phyloP scores from a whole-genome alignment of 2,888 invertebrate species.

The Leucoptera coffeella region DNA sequence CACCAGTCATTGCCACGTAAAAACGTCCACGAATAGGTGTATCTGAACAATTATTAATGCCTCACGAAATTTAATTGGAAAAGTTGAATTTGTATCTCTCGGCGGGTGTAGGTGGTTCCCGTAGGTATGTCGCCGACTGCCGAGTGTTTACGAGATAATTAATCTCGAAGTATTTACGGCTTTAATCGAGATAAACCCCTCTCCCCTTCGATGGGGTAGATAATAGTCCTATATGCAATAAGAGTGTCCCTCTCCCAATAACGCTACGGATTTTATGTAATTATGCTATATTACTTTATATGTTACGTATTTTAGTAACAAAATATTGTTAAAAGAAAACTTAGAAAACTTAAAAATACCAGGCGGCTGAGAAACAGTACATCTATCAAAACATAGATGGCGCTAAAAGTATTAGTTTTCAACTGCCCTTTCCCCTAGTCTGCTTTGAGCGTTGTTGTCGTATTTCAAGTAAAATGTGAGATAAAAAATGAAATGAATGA shows the following conservation, averaged over 20 bases:
- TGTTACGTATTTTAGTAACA: no score
- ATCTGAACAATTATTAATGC: conserved; percentile 57
- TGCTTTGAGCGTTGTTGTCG: no score
- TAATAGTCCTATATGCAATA: conserved; percentile 31
- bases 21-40: conserved; percentile 57
- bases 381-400: conserved; percentile 39
- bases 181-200: conserved; percentile 38
- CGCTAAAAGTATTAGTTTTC: conserved; percentile 21
- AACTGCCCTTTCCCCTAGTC: no score
- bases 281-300: no score
- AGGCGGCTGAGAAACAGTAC: no score
- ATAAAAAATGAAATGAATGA: no score
- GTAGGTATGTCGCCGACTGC: conserved; percentile 14
- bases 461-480: no score
- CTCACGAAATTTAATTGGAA: conserved; percentile 57
- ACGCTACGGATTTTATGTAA: no score
- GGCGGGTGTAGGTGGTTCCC: conserved; percentile 50
- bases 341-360: no score
- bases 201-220: conserved; percentile 33
- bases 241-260: conserved; percentile 12
- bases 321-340: no score
- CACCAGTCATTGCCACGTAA: no score
- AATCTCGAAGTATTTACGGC: conserved; percentile 54
- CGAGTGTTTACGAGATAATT: conserved; percentile 54
- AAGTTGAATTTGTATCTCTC: conserved; percentile 54